These are phyloP conservation scores for Heterohyrax brucei DNA, from an alignment of 2,797 vertebrate species.

Conservation along the genomic window DNA sequence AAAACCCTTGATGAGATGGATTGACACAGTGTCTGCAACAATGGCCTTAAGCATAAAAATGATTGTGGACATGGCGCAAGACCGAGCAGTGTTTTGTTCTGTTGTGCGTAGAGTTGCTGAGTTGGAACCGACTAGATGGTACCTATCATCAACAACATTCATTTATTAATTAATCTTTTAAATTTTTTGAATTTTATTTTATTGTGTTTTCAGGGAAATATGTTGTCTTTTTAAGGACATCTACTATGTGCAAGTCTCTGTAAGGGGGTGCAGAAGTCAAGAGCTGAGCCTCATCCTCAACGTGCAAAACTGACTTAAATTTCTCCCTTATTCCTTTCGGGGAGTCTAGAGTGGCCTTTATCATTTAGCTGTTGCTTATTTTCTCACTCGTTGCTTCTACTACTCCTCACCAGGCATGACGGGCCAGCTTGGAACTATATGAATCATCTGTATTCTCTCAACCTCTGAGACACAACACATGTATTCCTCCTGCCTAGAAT, in stretches of 20 bases:
- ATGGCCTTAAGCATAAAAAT: too few relatives aligned
- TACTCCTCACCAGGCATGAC: rapidly evolving
- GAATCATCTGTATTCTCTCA: background rate
- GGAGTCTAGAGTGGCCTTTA: background rate
- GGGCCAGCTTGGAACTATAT: rapidly evolving
- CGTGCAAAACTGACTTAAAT: background rate
- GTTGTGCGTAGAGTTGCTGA: too few relatives aligned
- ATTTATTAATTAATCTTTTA: slow-evolving; percentile 50
- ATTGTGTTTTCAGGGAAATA: too few relatives aligned
- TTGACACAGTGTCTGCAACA: too few relatives aligned
- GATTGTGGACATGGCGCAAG: too few relatives aligned
- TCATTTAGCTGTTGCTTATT: background rate
- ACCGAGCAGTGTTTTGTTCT: too few relatives aligned
- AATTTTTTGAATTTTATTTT: background rate
- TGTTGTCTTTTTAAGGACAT: slow-evolving; percentile 21
- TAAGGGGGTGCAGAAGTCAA: background rate
- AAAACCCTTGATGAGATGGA: too few relatives aligned
- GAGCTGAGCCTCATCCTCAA: background rate
- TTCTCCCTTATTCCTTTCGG: background rate
- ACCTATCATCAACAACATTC: background rate
- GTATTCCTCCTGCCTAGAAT: background rate
- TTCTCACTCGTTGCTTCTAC: background rate
- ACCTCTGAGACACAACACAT: rapidly evolving
- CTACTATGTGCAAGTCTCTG: background rate
- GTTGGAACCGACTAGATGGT: too few relatives aligned